Percentiles rank a stretch among this genome's conserved stretches.
Conservation (phyloP, 2,888 invertebrate species). For the Tiliacea aurago region DNA sequence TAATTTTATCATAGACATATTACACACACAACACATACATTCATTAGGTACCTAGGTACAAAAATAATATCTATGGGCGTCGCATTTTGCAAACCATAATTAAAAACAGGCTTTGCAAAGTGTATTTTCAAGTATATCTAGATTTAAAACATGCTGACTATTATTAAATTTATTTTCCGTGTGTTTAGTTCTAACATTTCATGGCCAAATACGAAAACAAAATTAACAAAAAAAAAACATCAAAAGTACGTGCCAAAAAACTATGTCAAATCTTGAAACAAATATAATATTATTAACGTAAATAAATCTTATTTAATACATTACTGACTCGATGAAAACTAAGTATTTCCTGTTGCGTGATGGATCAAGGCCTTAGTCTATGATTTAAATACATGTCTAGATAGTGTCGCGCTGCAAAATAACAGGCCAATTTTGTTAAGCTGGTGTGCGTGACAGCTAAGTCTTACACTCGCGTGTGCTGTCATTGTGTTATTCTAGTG, state of each 20-base stretch:
- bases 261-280: conserved; percentile 26
- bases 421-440: too few relatives aligned
- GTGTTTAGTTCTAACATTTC: conserved; percentile 7
- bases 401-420: too few relatives aligned
- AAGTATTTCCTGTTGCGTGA: neutral
- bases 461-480: too few relatives aligned
- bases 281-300: neutral
- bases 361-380: neutral
- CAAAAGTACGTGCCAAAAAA: conserved; percentile 2
- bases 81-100: neutral
- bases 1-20: too few relatives aligned
- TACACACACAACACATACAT: too few relatives aligned
- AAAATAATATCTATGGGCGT: neutral
- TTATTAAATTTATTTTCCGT: neutral
- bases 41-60: too few relatives aligned
- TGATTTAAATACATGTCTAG: too few relatives aligned
- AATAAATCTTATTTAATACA: neutral
- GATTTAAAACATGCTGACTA: neutral
- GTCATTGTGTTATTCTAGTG: too few relatives aligned
- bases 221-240: conserved; percentile 15
- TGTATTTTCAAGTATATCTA: neutral
- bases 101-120: neutral
- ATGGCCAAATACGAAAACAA: conserved; percentile 17
- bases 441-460: too few relatives aligned
- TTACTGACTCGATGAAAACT: neutral